phyloP scores from a whole-genome alignment of 2,888 invertebrate species.

The Eupithecia tripunctaria region DNA sequence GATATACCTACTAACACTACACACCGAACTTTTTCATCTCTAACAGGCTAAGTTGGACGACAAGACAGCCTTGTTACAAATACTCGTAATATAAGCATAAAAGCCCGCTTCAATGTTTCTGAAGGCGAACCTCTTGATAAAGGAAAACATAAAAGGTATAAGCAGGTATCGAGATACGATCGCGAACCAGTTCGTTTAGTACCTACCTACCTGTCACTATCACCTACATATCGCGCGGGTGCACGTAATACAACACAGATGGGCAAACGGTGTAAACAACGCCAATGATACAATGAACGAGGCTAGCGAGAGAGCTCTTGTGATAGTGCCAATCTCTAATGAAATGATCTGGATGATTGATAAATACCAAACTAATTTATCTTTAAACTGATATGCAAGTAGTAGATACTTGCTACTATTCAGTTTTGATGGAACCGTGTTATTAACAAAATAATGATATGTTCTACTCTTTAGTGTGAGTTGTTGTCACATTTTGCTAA shows the following conservation, averaged over 20 bases:
- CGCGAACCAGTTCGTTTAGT: slow-evolving; percentile 38
- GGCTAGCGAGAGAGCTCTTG: slow-evolving; percentile 4
- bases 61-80: slow-evolving; percentile 1
- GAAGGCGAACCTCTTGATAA: slow-evolving; percentile 23
- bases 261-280: slow-evolving; percentile 39
- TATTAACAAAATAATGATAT: background rate
- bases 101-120: slow-evolving; percentile 13
- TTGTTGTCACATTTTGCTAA: background rate
- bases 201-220: slow-evolving; percentile 17
- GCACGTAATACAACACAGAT: slow-evolving; percentile 55
- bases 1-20: background rate
- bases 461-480: background rate
- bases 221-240: slow-evolving; percentile 51
- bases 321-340: slow-evolving; percentile 3
- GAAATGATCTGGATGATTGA: background rate
- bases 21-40: background rate
- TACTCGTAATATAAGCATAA: background rate
- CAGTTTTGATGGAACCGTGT: background rate
- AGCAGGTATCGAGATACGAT: slow-evolving; percentile 32
- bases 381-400: background rate
- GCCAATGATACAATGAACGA: slow-evolving; percentile 15
- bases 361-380: background rate
- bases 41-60: background rate
- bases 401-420: background rate
- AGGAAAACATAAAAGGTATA: slow-evolving; percentile 35